These are phyloP conservation scores for Channa maculata DNA, from an alignment of 2,113 vertebrate genomes.

Conservation along the genomic window DNA sequence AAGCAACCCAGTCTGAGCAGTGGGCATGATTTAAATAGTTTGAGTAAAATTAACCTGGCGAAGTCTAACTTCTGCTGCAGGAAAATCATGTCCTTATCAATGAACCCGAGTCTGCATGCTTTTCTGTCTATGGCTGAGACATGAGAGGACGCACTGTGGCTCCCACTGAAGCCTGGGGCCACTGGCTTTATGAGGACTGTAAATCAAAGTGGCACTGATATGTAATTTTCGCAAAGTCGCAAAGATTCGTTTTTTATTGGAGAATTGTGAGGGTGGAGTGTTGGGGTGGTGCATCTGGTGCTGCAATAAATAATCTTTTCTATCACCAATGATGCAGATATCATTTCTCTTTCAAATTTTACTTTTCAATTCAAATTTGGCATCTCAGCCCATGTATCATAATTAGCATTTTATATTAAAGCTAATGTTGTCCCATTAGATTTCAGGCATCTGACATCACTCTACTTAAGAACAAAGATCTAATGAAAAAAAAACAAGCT, in stretches of 20 bases:
- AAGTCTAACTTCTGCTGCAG: constrained; percentile 19
- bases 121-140: constrained; percentile 17
- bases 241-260: constrained; percentile 12
- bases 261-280: not conserved
- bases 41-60: constrained; percentile 31
- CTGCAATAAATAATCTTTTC: constrained; percentile 18
- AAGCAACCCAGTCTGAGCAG: constrained; percentile 22
- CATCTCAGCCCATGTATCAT: constrained; percentile 29
- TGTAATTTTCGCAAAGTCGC: constrained; percentile 19
- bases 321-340: constrained; percentile 3
- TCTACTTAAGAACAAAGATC: constrained; percentile 14
- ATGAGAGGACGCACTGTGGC: constrained; percentile 8
- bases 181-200: constrained; percentile 54
- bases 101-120: not conserved
- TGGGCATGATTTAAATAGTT: constrained; percentile 13
- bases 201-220: constrained; percentile 50
- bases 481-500: too few relatives aligned
- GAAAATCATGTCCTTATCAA: constrained; percentile 37
- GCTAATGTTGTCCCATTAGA: constrained; percentile 31
- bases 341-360: not conserved
- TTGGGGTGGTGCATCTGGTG: not conserved
- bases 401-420: constrained; percentile 31
- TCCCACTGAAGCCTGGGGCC: constrained; percentile 26
- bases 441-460: constrained; percentile 20
- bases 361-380: constrained; percentile 1